These are phyloP conservation scores for Aricia agestis DNA, from an alignment of 1,140 invertebrate species.

Conservation along the genomic window DNA sequence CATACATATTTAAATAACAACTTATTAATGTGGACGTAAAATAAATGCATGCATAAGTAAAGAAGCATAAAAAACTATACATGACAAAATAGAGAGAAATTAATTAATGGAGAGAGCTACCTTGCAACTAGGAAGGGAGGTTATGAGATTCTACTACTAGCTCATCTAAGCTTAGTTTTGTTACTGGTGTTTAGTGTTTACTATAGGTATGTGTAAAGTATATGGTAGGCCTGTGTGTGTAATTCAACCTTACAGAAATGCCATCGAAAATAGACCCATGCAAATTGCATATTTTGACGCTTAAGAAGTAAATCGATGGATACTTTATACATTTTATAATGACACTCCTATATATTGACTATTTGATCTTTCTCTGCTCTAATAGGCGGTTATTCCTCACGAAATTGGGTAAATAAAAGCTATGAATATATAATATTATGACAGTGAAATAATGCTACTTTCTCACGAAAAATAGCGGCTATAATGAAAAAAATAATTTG, in stretches of 20 bases:
- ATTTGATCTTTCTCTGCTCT: not conserved
- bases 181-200: not conserved
- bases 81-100: not conserved
- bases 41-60: not conserved
- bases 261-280: no score
- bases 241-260: no score
- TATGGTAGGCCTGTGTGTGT: not conserved
- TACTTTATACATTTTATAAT: no score
- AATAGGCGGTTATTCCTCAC: not conserved
- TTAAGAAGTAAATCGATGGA: no score
- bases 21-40: not conserved
- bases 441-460: not conserved
- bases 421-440: not conserved
- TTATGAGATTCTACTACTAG: not conserved
- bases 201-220: not conserved
- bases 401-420: not conserved
- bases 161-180: not conserved
- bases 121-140: not conserved
- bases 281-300: no score
- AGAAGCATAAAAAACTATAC: not conserved
- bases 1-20: no score
- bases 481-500: conserved; percentile 2
- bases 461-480: conserved; percentile 3
- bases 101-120: not conserved
- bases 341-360: not conserved